Evolutionary conservation across 2,797 vertebrate species (phyloP).

Genomic region (Tauraco hartlaubi): DNA sequence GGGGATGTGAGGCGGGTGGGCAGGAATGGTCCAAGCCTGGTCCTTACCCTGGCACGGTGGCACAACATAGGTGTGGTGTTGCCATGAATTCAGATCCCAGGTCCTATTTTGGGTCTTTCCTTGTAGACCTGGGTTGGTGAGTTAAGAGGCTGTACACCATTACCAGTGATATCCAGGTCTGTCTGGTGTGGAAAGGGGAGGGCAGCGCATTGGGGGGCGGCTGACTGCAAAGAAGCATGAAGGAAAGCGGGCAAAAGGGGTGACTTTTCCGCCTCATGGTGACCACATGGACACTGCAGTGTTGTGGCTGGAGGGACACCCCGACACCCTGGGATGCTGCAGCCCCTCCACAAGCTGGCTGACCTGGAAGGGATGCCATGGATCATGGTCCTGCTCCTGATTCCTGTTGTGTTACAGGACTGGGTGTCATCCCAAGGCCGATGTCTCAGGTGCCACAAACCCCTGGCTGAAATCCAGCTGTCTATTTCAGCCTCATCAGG

Average conservation of each 20-base stretch:
- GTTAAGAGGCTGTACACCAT: accelerated
- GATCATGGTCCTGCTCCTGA: background rate
- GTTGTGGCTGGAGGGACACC: background rate
- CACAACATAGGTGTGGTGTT: background rate
- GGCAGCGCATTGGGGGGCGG: accelerated
- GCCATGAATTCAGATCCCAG: background rate
- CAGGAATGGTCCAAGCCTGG: background rate
- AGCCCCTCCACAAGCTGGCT: background rate
- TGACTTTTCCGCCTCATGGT: background rate
- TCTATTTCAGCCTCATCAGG: background rate
- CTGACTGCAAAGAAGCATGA: background rate
- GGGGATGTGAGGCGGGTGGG: background rate
- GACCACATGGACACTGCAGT: background rate
- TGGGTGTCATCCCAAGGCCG: accelerated
- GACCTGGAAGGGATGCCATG: background rate
- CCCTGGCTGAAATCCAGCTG: background rate
- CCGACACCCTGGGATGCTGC: background rate
- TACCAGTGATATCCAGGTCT: background rate
- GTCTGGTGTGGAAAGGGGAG: background rate
- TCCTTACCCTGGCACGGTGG: background rate
- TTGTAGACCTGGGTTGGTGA: background rate
- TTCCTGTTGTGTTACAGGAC: background rate
- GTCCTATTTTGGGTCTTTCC: background rate
- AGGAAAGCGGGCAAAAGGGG: background rate
- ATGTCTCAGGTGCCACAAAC: accelerated